Conservation (phyloP, 1,140 invertebrate species). For the Drosophila santomea region DNA sequence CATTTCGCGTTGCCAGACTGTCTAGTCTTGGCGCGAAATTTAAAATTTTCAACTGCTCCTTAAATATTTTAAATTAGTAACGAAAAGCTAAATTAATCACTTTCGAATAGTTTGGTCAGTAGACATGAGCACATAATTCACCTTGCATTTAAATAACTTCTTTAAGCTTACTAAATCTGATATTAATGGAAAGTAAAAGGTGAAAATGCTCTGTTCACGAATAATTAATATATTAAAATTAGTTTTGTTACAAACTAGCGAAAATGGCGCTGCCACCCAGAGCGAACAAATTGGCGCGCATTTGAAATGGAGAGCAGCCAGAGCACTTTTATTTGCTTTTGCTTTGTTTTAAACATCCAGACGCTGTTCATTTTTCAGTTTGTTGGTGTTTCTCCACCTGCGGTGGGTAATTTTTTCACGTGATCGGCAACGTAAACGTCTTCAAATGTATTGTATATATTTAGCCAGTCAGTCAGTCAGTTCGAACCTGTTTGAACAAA, state of each 20-base stretch:
- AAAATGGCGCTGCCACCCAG: not conserved
- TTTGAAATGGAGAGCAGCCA: slow-evolving; percentile 2
- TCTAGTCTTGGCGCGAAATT: not conserved
- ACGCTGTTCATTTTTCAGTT: slow-evolving; percentile 60
- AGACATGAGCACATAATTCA: no score
- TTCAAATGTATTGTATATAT: slow-evolving; percentile 61
- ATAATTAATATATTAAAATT: no score
- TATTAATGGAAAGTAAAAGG: no score
- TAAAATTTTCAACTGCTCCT: not conserved
- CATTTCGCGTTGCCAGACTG: no score
- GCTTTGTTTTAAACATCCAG: slow-evolving; percentile 26
- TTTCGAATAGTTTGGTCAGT: no score
- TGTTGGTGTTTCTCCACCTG: slow-evolving; percentile 34
- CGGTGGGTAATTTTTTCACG: slow-evolving; percentile 68
- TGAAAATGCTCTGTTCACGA: no score
- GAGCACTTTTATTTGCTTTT: slow-evolving; percentile 14
- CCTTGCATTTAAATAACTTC: no score
- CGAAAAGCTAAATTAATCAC: no score
- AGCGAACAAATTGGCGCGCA: not conserved
- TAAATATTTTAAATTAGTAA: no score
- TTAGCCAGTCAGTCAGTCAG: slow-evolving; percentile 38
- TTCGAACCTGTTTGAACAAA: slow-evolving; percentile 76
- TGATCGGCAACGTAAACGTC: slow-evolving; percentile 64
- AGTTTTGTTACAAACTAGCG: no score
- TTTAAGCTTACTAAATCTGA: no score